Percentiles rank a stretch among this genome's conserved stretches.
Conservation (phyloP, 92 coral and sea anemone species). For the Plumapathes pennacea region DNA sequence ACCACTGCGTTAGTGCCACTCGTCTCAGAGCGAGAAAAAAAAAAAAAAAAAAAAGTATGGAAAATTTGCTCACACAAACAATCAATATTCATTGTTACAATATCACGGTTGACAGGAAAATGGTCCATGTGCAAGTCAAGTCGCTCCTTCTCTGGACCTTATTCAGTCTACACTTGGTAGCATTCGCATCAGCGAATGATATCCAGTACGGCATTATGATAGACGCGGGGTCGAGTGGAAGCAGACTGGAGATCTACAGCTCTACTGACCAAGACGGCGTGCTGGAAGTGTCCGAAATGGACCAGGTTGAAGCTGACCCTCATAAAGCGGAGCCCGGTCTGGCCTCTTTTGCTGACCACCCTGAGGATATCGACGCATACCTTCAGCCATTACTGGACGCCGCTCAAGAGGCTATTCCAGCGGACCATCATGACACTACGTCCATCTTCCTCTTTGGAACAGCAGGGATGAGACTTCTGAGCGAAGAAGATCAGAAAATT, state of each 20-base stretch:
- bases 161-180: no score
- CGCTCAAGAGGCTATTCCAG: slow-evolving; percentile 31
- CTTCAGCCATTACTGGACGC: slow-evolving; percentile 26
- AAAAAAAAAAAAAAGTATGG: no score
- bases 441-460: slow-evolving; percentile 31
- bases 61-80: no score
- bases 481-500: slow-evolving; percentile 10
- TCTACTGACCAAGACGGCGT: background rate
- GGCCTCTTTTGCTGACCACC: slow-evolving; percentile 9
- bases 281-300: slow-evolving; percentile 23
- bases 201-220: slow-evolving; percentile 40
- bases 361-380: slow-evolving; percentile 10
- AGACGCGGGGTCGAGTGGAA: slow-evolving; percentile 48
- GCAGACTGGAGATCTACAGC: slow-evolving; percentile 18
- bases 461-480: slow-evolving; percentile 48
- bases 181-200: no score
- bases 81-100: no score
- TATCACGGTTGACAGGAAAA: no score
- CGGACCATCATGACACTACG: slow-evolving; percentile 13
- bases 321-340: slow-evolving; percentile 36
- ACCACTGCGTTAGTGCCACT: no score
- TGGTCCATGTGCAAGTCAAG: no score
- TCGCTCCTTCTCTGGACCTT: no score
- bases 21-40: no score
- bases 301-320: slow-evolving; percentile 12